Percentiles rank a stretch among this genome's conserved stretches.
phyloP scores from a whole-genome alignment of 2,113 vertebrate genomes.

The Chaetorhynchus papuensis region DNA sequence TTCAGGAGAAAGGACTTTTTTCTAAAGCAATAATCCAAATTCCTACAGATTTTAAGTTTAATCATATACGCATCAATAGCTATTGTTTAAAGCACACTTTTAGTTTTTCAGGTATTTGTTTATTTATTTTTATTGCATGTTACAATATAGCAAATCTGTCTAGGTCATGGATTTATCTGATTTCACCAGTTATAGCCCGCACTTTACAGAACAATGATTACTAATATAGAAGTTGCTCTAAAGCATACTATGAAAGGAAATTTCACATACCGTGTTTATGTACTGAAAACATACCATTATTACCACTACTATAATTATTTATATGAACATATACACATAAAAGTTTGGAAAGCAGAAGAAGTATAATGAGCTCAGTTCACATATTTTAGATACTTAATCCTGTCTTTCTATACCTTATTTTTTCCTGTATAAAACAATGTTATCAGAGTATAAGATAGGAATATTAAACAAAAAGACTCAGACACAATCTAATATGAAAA shows the following conservation, averaged over 20 bases:
- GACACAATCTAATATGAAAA: background rate
- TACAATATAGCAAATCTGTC: background rate
- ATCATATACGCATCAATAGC: background rate
- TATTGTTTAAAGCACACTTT: background rate
- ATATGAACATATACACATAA: background rate
- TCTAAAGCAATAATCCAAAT: background rate
- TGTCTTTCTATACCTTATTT: background rate
- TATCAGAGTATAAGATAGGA: background rate
- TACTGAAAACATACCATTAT: background rate
- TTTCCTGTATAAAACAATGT: background rate
- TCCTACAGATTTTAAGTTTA: background rate
- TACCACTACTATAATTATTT: background rate
- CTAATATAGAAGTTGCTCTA: background rate
- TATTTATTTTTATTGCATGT: background rate
- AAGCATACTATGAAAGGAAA: background rate
- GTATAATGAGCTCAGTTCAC: background rate
- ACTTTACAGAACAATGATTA: background rate
- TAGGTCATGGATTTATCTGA: background rate
- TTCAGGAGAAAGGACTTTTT: background rate
- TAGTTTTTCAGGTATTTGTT: background rate
- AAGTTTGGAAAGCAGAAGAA: background rate
- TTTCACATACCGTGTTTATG: background rate
- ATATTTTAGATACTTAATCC: background rate
- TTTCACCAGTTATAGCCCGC: background rate
- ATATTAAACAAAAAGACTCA: background rate